Conservation (phyloP, 2,797 vertebrate species). For the Periparus ater region DNA sequence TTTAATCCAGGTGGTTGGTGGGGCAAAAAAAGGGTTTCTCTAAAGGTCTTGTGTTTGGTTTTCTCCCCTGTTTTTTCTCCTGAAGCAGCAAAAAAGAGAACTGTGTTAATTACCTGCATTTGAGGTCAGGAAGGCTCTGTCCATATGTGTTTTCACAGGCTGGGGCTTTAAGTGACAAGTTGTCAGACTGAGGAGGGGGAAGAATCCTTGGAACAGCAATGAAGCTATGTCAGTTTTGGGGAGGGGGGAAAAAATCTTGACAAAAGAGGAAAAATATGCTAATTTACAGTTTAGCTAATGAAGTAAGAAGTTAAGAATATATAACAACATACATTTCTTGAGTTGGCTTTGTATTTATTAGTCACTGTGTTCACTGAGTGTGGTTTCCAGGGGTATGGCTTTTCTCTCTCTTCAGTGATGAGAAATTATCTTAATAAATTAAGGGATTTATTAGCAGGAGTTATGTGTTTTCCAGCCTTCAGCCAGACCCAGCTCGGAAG, state of each 20-base stretch:
- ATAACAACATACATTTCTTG: neutral
- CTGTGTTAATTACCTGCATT: neutral
- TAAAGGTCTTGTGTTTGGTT: neutral
- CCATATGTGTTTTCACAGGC: rapidly evolving
- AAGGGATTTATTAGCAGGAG: neutral
- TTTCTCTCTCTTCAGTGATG: neutral
- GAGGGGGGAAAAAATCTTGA: neutral
- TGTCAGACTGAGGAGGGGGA: neutral
- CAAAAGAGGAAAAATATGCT: neutral
- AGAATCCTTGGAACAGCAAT: neutral
- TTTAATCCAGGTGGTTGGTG: neutral
- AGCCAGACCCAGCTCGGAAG: neutral
- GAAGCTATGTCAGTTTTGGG: neutral
- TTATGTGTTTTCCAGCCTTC: neutral
- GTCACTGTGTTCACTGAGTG: neutral
- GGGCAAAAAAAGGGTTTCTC: neutral
- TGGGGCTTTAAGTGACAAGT: neutral
- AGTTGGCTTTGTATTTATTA: neutral
- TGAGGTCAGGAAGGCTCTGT: neutral
- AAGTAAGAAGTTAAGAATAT: neutral
- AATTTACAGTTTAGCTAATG: neutral
- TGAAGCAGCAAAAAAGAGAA: neutral
- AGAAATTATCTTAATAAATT: neutral
- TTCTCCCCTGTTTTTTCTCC: neutral
- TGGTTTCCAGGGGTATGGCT: neutral